These are phyloP conservation scores for Megatriorchis doriae DNA, from an alignment of 2,113 vertebrate genomes.

Conservation along the genomic window DNA sequence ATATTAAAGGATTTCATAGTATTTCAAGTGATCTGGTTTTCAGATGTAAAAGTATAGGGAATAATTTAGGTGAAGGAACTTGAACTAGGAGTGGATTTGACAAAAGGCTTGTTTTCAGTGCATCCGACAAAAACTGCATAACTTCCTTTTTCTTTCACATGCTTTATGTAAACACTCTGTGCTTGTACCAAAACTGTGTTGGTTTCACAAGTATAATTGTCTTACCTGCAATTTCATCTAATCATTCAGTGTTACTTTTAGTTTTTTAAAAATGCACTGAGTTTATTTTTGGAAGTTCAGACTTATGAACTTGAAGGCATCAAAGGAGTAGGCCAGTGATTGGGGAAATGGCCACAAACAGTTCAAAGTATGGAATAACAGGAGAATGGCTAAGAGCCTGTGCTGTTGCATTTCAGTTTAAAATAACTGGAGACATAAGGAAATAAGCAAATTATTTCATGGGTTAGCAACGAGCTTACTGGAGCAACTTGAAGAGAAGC, in stretches of 20 bases:
- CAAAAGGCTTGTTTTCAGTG: not conserved
- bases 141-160: not conserved
- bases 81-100: not conserved
- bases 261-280: not conserved
- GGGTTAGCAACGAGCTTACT: not conserved
- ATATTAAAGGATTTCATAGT: not conserved
- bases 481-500: not conserved
- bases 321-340: not conserved
- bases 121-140: not conserved
- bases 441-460: not conserved
- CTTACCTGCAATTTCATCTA: not conserved
- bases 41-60: not conserved
- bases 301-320: not conserved
- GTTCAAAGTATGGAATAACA: not conserved
- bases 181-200: not conserved
- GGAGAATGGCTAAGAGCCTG: not conserved
- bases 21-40: not conserved
- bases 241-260: not conserved
- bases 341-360: not conserved
- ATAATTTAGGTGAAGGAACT: not conserved
- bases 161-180: not conserved
- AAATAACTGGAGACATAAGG: not conserved
- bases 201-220: not conserved
- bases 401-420: not conserved
- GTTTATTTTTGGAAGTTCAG: not conserved